phyloP scores from a whole-genome alignment of 2,113 vertebrate species.

The Mugil cephalus region DNA sequence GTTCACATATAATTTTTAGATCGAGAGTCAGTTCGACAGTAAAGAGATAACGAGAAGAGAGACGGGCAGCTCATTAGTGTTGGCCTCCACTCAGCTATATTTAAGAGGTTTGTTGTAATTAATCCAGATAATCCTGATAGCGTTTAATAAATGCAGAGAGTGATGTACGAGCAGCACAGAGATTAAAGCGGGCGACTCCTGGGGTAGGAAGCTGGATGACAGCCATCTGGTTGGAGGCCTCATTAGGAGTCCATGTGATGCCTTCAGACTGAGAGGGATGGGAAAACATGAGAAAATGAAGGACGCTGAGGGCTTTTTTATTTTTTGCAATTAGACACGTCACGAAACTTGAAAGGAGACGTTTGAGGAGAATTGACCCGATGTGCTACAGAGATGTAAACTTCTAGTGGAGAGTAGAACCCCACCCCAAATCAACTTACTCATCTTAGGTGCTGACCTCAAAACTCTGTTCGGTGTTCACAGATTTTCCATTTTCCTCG shows the following conservation, averaged over 20 bases:
- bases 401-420: neutral
- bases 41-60: conserved; percentile 20
- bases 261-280: conserved; percentile 7
- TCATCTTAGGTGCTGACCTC: neutral
- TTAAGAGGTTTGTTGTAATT: conserved; percentile 33
- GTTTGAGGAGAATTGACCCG: neutral
- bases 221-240: conserved; percentile 32
- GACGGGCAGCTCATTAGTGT: conserved; percentile 31
- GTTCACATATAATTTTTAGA: neutral
- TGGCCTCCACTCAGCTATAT: conserved; percentile 29
- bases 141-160: conserved; percentile 11
- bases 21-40: neutral
- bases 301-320: neutral
- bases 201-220: conserved; percentile 28
- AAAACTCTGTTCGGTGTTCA: conserved; percentile 30
- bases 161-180: conserved; percentile 1
- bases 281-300: neutral
- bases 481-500: neutral
- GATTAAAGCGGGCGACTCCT: conserved; percentile 39
- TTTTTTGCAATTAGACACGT: neutral
- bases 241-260: neutral
- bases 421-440: neutral
- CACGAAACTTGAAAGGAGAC: neutral
- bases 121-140: conserved; percentile 35
- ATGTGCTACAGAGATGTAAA: neutral